phyloP scores from a whole-genome alignment of 2,113 vertebrate genomes.

The Albula goreensis region DNA sequence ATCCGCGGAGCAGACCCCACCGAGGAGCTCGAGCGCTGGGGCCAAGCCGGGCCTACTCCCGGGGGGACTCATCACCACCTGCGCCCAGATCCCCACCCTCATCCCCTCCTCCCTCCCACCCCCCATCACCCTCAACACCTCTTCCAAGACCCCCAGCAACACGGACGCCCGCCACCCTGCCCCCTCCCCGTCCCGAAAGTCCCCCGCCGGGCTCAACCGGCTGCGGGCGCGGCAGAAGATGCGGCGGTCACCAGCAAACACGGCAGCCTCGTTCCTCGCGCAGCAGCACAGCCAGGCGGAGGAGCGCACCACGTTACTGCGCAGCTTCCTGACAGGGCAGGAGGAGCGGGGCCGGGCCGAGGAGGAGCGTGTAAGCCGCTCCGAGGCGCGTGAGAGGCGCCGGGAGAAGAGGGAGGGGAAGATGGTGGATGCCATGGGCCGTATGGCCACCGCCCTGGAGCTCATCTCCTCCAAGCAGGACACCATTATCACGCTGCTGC shows the following conservation, averaged over 20 bases:
- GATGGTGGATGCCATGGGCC: constrained; percentile 62
- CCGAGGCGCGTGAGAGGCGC: constrained; percentile 64
- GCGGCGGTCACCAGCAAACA: constrained; percentile 32
- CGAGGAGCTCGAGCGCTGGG: background rate
- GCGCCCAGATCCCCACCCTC: constrained; percentile 48
- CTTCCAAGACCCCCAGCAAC: constrained; percentile 14
- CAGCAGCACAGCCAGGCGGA: constrained; percentile 50
- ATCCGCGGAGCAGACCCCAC: constrained; percentile 32
- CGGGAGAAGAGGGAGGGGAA: constrained; percentile 63
- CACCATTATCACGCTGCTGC: constrained; percentile 73
- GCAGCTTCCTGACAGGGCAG: constrained; percentile 57
- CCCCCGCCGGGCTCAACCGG: constrained; percentile 29
- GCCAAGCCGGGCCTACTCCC: constrained; percentile 58
- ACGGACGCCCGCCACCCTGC: background rate
- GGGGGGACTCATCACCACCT: constrained; percentile 48
- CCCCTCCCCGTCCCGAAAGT: background rate
- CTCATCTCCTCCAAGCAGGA: constrained; percentile 76
- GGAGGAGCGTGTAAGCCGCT: constrained; percentile 52
- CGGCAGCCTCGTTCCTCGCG: constrained; percentile 1
- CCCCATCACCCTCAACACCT: constrained; percentile 44
- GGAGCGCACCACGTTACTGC: constrained; percentile 47
- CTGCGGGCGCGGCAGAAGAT: constrained; percentile 50
- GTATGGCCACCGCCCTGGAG: constrained; percentile 72
- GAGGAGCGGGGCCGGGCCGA: constrained; percentile 63
- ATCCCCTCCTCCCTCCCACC: constrained; percentile 47